Evolutionary conservation across 2,888 invertebrate species (phyloP).

Genomic region (Anaspis maculata): DNA sequence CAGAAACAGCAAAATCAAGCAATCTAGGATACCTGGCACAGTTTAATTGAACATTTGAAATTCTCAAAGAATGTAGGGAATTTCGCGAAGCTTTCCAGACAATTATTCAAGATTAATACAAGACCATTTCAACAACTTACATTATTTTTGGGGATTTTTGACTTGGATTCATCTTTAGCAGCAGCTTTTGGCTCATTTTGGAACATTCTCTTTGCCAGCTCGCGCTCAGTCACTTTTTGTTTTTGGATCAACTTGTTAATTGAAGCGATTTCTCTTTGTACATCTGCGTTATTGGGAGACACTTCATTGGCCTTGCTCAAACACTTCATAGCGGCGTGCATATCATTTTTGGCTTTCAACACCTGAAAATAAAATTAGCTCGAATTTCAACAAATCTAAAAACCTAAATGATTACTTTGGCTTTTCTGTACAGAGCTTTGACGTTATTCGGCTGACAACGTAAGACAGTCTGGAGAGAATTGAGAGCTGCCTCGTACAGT

Average conservation of each 20-base stretch:
- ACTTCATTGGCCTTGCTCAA: constrained; percentile 54
- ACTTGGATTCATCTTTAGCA: constrained; percentile 4
- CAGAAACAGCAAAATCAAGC: too few species aligned
- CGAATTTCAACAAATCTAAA: too few species aligned
- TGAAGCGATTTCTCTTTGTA: constrained; percentile 43
- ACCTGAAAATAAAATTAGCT: too few species aligned
- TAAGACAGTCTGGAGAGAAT: constrained; percentile 75
- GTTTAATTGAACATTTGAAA: too few species aligned
- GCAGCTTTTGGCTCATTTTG: constrained; percentile 2
- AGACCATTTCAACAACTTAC: constrained; percentile 8
- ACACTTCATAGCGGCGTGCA: constrained; percentile 59
- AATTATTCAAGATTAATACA: too few species aligned
- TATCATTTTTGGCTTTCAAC: constrained; percentile 58
- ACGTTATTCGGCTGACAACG: constrained; percentile 80
- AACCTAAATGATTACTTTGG: too few species aligned
- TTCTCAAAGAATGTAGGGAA: too few species aligned
- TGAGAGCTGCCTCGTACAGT: constrained; percentile 75
- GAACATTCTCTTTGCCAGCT: constrained; percentile 47
- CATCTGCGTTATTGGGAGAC: constrained; percentile 53
- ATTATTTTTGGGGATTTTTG: constrained; percentile 5
- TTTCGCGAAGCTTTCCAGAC: too few species aligned
- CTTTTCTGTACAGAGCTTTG: constrained; percentile 85
- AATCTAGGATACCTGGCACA: too few species aligned
- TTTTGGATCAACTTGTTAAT: constrained; percentile 32
- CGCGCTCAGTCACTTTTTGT: constrained; percentile 44